These are phyloP conservation scores for Synanthedon tipuliformis DNA, from an alignment of 2,888 invertebrate genomes.

Conservation along the genomic window DNA sequence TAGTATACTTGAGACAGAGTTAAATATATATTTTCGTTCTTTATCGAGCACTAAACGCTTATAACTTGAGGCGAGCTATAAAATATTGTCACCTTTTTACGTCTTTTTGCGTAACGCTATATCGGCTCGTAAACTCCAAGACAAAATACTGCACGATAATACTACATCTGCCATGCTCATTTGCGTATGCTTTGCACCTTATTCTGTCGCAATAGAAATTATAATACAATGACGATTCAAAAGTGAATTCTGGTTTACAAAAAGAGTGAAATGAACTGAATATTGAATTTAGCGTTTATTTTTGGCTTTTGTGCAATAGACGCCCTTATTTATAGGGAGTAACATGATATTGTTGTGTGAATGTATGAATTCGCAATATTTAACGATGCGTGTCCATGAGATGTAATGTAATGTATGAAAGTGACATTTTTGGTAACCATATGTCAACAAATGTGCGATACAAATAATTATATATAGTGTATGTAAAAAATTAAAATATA, in stretches of 20 bases:
- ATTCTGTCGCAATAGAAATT: conserved; percentile 1
- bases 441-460: no score
- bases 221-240: not conserved
- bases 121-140: conserved; percentile 42
- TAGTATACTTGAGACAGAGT: no score
- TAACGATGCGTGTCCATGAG: no score
- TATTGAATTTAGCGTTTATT: conserved; percentile 48
- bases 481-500: no score
- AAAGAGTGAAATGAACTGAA: conserved; percentile 37
- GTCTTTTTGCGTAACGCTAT: conserved; percentile 40
- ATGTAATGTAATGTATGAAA: no score
- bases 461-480: no score
- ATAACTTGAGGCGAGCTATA: conserved; percentile 16
- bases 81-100: conserved; percentile 24
- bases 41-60: not conserved
- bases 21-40: no score
- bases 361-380: not conserved
- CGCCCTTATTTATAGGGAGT: conserved; percentile 28
- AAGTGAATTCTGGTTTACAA: not conserved
- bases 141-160: conserved; percentile 36
- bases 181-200: conserved; percentile 8
- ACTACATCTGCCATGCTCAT: conserved; percentile 15
- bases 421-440: no score
- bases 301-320: conserved; percentile 23
- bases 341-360: conserved; percentile 28